These are phyloP conservation scores for Hylyphantes graminicola DNA, from an alignment of 1,140 invertebrate genomes.

Conservation along the genomic window DNA sequence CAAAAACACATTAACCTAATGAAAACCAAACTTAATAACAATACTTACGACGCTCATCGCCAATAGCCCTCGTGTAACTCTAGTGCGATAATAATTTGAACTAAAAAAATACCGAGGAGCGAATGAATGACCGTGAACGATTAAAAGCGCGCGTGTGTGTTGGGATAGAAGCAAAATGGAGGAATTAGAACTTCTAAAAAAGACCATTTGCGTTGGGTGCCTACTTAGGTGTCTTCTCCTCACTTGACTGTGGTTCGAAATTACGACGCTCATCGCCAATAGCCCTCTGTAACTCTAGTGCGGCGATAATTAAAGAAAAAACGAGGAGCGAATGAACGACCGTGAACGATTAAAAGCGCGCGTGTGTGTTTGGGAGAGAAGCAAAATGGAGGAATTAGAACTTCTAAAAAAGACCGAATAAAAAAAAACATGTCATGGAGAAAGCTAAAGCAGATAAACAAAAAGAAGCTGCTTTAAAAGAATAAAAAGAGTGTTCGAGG, in stretches of 20 bases:
- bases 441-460: conserved; percentile 44
- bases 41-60: no score
- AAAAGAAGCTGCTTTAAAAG: conserved; percentile 22
- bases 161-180: not conserved
- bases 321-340: conserved; percentile 49
- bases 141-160: conserved; percentile 13
- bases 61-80: no score
- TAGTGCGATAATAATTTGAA: no score
- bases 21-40: no score
- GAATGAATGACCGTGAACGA: conserved; percentile 59
- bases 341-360: conserved; percentile 50
- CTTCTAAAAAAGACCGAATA: not conserved
- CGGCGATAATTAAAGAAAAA: no score
- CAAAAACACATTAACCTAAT: no score
- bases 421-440: conserved; percentile 54
- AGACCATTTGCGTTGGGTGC: no score
- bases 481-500: not conserved
- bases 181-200: not conserved
- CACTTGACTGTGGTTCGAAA: no score
- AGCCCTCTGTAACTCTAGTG: no score
- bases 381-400: not conserved
- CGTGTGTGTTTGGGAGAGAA: not conserved
- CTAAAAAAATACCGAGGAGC: not conserved
- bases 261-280: no score
- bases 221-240: no score